Percentiles rank a stretch among this genome's conserved stretches.
Evolutionary conservation across 2,113 vertebrate species (phyloP).

Genomic region (Penelope pileata): DNA sequence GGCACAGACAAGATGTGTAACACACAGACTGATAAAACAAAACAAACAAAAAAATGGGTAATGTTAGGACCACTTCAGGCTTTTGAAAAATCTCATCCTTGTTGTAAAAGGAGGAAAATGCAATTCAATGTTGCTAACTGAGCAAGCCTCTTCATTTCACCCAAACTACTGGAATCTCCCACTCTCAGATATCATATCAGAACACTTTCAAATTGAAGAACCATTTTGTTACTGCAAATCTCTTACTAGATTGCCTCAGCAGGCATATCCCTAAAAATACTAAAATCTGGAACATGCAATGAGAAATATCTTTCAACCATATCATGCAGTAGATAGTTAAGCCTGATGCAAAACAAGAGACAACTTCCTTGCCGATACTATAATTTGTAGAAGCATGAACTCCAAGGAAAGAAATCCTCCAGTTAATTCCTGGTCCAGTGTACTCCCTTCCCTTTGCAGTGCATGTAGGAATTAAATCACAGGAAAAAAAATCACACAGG

Average conservation of each 20-base stretch:
- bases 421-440: background rate
- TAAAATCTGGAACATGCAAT: background rate
- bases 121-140: background rate
- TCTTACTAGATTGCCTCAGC: background rate
- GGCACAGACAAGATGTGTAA: background rate
- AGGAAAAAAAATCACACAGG: background rate
- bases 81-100: background rate
- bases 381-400: background rate
- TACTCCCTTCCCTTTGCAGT: background rate
- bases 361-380: background rate
- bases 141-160: background rate
- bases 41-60: background rate
- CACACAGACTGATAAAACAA: background rate
- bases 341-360: background rate
- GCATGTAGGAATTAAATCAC: background rate
- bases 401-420: background rate
- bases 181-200: background rate
- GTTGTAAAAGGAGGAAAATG: background rate
- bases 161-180: background rate
- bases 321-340: background rate
- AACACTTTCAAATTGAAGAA: background rate
- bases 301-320: background rate
- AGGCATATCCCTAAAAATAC: background rate
- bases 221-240: background rate
- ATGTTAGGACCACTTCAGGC: background rate